These are phyloP conservation scores for Lithosia quadra DNA, from an alignment of 2,888 invertebrate species.

Conservation along the genomic window DNA sequence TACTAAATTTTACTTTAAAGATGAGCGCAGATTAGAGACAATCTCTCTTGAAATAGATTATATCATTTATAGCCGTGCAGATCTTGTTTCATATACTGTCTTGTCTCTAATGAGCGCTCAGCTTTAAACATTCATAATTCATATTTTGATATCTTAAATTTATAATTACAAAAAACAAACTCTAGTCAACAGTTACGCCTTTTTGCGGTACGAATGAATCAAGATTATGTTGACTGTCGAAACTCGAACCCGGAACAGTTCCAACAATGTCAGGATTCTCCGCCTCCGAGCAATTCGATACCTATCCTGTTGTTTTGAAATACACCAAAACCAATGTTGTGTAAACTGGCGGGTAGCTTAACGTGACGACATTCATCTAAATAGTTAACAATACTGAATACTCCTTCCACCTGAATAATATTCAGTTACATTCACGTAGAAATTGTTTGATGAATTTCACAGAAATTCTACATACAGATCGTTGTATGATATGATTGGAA, in stretches of 20 bases:
- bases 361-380: not conserved
- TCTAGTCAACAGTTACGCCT: constrained; percentile 1
- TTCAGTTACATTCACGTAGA: too few relatives aligned
- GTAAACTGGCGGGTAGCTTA: not conserved
- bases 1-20: too few relatives aligned
- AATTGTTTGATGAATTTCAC: not conserved
- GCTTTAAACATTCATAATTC: too few relatives aligned
- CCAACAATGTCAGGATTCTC: constrained; percentile 1
- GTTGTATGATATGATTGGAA: too few relatives aligned
- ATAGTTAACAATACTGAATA: not conserved
- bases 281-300: constrained; percentile 4
- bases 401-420: not conserved
- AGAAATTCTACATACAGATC: not conserved
- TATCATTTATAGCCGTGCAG: too few relatives aligned
- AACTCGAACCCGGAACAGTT: not conserved
- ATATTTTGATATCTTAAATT: not conserved
- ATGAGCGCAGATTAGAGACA: too few relatives aligned
- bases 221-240: not conserved
- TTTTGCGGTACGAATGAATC: constrained; percentile 1
- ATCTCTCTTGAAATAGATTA: too few relatives aligned
- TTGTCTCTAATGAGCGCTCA: too few relatives aligned
- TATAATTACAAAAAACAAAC: not conserved
- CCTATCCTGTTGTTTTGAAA: constrained; percentile 4
- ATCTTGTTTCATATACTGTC: too few relatives aligned
- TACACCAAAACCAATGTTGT: not conserved